Base-by-base conservation (phyloP, 1,140 invertebrate genomes). In the Epicauta chinensis region DNA sequence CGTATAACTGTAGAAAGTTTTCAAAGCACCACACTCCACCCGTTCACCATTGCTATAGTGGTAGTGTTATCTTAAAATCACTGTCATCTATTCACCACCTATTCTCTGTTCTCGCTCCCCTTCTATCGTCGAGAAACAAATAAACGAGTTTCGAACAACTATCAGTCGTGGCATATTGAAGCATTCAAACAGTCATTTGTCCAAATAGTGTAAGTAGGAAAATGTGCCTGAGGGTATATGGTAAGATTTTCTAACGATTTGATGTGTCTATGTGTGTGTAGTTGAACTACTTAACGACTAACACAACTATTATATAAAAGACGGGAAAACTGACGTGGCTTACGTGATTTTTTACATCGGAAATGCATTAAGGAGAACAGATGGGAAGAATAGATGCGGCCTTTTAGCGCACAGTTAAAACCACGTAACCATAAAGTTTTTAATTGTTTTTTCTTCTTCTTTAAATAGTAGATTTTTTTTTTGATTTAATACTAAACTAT, bases 171-270 rank as follows among this genome's bases (percentile, higher is more conserved):
- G 29, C 42, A 32, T 45, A 45, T 45, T 45, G 45, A 47, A 47
- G 45, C 38, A 47, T 47, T 47, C 45, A 47, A 47, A 47, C 38
- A 47, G 34, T 37, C 31, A 47, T 47, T 37, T 37, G 45, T 47
- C 30, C 38, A 37, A 47, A 47, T 23, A 3, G 32, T 17, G 44
- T 16, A 17, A 36, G 37, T 46, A 35, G 13, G 44, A 11, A 47
- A 47, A 47, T 38, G 34, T 38, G 36, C 16, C 23, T 23, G 14
- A 12, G 12, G 45, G 45, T 30, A 47, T 23, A 23, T 5, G 7
- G 23, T 23, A 23, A 7, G 4, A 2, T 3, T 23, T 3, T 1
- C 7, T 3, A 23, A 23, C 4, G 7, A 2, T 5, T 5, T 0
- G 23, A 23, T 0, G 23, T 23, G 7, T 23, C 23, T 23, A 5